Percentiles rank a stretch among this genome's conserved stretches.
Evolutionary conservation across 2,797 vertebrate genomes (phyloP).

Genomic region (Ctenosaura bakeri): DNA sequence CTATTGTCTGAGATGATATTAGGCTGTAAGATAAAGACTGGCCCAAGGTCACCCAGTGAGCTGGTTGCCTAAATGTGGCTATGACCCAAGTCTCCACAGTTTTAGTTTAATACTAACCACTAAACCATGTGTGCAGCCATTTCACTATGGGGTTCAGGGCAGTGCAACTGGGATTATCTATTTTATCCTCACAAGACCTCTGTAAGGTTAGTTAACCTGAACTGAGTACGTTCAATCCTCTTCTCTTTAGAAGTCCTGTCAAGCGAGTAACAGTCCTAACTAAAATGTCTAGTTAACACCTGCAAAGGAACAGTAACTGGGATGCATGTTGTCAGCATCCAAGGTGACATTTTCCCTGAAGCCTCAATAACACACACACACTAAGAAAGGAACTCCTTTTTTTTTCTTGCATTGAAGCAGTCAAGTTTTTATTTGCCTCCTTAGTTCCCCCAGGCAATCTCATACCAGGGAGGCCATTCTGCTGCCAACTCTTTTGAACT

Average conservation of each 20-base stretch:
- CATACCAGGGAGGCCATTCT: constrained; percentile 3
- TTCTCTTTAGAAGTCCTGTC: not conserved
- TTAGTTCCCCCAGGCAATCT: not conserved
- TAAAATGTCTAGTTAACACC: not conserved
- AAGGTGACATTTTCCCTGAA: not conserved
- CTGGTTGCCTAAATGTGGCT: not conserved
- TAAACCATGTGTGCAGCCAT: not conserved
- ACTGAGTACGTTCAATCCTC: not conserved
- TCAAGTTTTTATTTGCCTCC: constrained; percentile 20
- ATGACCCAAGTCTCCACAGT: not conserved
- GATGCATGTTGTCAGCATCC: not conserved
- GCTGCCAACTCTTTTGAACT: constrained; percentile 25
- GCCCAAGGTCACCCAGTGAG: not conserved
- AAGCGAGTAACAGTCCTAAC: not conserved
- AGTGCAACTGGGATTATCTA: not conserved
- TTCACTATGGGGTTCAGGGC: not conserved
- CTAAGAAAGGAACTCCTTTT: constrained; percentile 14
- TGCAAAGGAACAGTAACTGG: constrained; percentile 12
- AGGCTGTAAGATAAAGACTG: not conserved
- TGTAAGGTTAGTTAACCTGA: not conserved
- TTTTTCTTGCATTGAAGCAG: not conserved
- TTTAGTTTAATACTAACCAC: not conserved
- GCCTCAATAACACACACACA: not conserved
- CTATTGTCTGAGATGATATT: too few relatives aligned
- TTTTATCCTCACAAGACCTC: not conserved